Conservation (phyloP, 1,140 invertebrate species). For the Mycetomoellerius zeteki region DNA sequence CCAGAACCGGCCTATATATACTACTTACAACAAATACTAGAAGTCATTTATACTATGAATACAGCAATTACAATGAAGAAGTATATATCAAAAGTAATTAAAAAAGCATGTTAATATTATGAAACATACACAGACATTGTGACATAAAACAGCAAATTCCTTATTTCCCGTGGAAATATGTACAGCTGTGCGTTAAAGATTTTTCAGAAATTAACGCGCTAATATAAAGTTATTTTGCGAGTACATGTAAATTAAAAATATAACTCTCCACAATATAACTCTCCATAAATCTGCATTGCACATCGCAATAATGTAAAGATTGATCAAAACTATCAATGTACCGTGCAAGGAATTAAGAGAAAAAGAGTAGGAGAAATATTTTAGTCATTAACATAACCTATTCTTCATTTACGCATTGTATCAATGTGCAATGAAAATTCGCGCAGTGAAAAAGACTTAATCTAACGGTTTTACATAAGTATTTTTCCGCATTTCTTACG, state of each 20-base stretch:
- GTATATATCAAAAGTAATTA: constrained; percentile 36
- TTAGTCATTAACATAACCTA: background rate
- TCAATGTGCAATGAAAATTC: constrained; percentile 38
- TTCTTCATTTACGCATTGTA: constrained; percentile 31
- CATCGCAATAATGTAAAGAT: constrained; percentile 1
- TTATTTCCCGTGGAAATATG: constrained; percentile 46
- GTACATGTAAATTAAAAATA: constrained; percentile 48
- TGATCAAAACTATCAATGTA: background rate
- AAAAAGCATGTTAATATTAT: constrained; percentile 58
- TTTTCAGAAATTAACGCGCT: constrained; percentile 17
- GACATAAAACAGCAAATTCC: constrained; percentile 57
- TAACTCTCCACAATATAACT: constrained; percentile 15
- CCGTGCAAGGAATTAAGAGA: background rate
- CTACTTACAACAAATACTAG: no score
- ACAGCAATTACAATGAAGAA: constrained; percentile 41
- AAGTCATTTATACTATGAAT: constrained; percentile 63
- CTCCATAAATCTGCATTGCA: constrained; percentile 23
- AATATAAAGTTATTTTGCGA: constrained; percentile 32
- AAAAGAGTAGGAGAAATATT: constrained; percentile 30
- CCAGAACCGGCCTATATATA: no score
- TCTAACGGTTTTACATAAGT: constrained; percentile 12
- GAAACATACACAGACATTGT: constrained; percentile 66
- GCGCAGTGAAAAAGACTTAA: constrained; percentile 13
- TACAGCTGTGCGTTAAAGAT: constrained; percentile 44
- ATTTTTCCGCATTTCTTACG: constrained; percentile 15